A percentile compares a stretch with the other conserved stretches of the same genome.
These are phyloP conservation scores for Drosophila ochracea DNA, from an alignment of 2,888 invertebrate species.

Conservation along the genomic window DNA sequence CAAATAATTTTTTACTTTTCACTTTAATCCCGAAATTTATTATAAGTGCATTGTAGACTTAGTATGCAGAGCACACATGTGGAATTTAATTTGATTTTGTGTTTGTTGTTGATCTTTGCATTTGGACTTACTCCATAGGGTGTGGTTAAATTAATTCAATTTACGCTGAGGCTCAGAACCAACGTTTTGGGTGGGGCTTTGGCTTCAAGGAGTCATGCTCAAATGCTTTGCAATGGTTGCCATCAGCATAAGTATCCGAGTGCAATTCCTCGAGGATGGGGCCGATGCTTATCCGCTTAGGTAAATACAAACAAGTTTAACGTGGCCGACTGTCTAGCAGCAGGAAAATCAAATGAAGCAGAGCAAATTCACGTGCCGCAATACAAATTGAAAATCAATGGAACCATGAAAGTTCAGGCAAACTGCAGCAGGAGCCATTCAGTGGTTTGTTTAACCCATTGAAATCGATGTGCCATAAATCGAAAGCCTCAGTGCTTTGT, in stretches of 20 bases:
- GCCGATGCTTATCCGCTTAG: slow-evolving; percentile 64
- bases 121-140: slow-evolving; percentile 16
- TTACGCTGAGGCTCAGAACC: slow-evolving; percentile 23
- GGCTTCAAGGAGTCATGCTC: slow-evolving; percentile 18
- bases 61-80: slow-evolving; percentile 1
- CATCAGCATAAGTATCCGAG: slow-evolving; percentile 47
- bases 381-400: slow-evolving; percentile 77
- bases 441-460: slow-evolving; percentile 55
- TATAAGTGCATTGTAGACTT: slow-evolving; percentile 36
- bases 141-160: slow-evolving; percentile 65
- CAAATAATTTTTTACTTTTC: neutral
- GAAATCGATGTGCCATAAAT: slow-evolving; percentile 54
- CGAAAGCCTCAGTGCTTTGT: slow-evolving; percentile 32
- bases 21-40: neutral
- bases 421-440: slow-evolving; percentile 2
- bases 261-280: slow-evolving; percentile 14
- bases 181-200: slow-evolving; percentile 2
- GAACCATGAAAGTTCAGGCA: slow-evolving; percentile 36
- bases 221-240: slow-evolving; percentile 32
- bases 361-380: slow-evolving; percentile 75
- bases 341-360: slow-evolving; percentile 62
- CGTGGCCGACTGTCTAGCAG: slow-evolving; percentile 20
- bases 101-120: slow-evolving; percentile 9
- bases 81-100: slow-evolving; percentile 10
- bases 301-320: slow-evolving; percentile 49